Percentiles rank a stretch among this genome's conserved stretches.
Conservation (phyloP, 2,888 invertebrate species). For the Drosophila emarginata region DNA sequence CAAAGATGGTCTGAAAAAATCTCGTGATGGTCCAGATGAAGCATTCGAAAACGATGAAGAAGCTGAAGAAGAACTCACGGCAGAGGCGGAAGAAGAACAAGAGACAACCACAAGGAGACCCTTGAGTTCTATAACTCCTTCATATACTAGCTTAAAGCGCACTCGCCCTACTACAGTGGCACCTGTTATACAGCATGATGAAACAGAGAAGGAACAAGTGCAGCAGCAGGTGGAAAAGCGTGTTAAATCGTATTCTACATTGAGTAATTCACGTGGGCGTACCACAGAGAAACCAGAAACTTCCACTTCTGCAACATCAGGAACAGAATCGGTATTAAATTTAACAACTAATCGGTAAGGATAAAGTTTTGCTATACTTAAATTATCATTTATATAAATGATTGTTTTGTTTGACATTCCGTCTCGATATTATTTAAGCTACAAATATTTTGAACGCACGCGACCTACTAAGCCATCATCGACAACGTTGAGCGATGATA, state of each 20-base stretch:
- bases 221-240: slow-evolving; percentile 34
- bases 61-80: slow-evolving; percentile 18
- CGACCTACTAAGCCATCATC: slow-evolving; percentile 70
- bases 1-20: slow-evolving; percentile 80
- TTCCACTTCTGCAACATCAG: slow-evolving; percentile 8
- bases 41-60: slow-evolving; percentile 49
- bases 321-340: slow-evolving; percentile 37
- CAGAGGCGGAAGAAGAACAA: slow-evolving; percentile 35
- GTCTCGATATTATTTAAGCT: slow-evolving; percentile 53
- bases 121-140: slow-evolving; percentile 82
- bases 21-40: slow-evolving; percentile 74
- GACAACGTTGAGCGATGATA: slow-evolving; percentile 39
- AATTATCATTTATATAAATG: too few relatives aligned
- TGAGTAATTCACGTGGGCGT: slow-evolving; percentile 72
- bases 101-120: slow-evolving; percentile 56
- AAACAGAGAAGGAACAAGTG: slow-evolving; percentile 34
- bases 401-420: not conserved
- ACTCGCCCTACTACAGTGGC: slow-evolving; percentile 84
- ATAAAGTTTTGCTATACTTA: not conserved
- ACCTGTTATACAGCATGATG: slow-evolving; percentile 26
- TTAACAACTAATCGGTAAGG: slow-evolving; percentile 70
- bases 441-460: slow-evolving; percentile 79
- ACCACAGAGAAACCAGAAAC: slow-evolving; percentile 38
- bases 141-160: slow-evolving; percentile 89
- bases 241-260: slow-evolving; percentile 68